A percentile compares a stretch with the other conserved stretches of the same genome.
Conservation (phyloP, 2,888 invertebrate genomes). For the Psococerastis gibbosa region DNA sequence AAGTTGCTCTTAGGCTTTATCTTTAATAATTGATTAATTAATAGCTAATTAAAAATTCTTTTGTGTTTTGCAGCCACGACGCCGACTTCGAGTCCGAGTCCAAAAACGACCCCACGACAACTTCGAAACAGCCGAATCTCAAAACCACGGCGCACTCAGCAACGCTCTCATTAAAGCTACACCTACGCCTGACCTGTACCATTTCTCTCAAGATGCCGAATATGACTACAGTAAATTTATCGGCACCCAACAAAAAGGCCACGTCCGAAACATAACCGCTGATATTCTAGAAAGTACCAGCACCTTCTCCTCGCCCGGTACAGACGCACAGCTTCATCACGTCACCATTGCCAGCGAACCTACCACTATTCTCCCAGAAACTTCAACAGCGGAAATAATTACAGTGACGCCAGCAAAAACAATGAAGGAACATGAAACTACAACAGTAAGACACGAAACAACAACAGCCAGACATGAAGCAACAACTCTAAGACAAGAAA, state of each 20-base stretch:
- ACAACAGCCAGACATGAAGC: neutral
- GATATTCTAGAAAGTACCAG: conserved; percentile 4
- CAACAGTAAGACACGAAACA: neutral
- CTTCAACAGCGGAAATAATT: neutral
- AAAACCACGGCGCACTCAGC: conserved; percentile 36
- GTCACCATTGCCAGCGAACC: conserved; percentile 2
- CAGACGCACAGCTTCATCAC: neutral
- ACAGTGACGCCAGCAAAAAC: neutral
- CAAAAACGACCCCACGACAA: conserved; percentile 36
- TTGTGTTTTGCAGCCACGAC: conserved; percentile 30
- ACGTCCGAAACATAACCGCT: conserved; percentile 7
- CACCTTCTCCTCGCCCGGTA: conserved; percentile 6
- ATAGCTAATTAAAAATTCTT: neutral
- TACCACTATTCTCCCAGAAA: neutral
- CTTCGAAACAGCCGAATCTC: conserved; percentile 63
- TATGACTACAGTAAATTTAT: conserved; percentile 2
- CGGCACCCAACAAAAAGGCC: conserved; percentile 3
- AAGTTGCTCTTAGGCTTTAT: too few species aligned
- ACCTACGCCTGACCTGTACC: conserved; percentile 5
- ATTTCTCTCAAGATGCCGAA: neutral
- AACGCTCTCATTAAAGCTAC: conserved; percentile 20
- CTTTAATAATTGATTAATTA: too few species aligned
- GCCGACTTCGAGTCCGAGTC: conserved; percentile 54
- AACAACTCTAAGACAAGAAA: neutral
- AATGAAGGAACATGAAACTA: neutral